phyloP scores from a whole-genome alignment of 1,140 invertebrate species.

The Adelges cooleyi region DNA sequence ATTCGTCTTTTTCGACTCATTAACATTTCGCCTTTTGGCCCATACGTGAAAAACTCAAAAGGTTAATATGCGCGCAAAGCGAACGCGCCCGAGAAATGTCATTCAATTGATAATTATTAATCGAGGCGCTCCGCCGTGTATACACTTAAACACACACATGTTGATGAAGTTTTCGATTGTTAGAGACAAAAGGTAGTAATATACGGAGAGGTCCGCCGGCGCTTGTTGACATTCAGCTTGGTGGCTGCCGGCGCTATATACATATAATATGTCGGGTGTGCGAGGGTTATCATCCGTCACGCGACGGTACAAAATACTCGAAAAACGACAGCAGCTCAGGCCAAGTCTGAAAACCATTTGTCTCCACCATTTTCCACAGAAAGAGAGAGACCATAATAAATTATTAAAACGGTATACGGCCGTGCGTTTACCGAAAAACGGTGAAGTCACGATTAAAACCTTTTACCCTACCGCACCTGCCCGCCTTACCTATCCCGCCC shows the following conservation, averaged over 20 bases:
- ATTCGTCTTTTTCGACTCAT: slow-evolving; percentile 18
- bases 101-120: slow-evolving; percentile 22
- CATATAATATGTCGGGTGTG: too few relatives aligned
- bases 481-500: too few relatives aligned
- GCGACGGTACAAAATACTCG: background rate
- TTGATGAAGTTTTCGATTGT: slow-evolving; percentile 10
- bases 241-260: too few relatives aligned
- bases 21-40: slow-evolving; percentile 23
- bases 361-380: slow-evolving; percentile 1
- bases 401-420: too few relatives aligned
- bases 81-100: slow-evolving; percentile 16
- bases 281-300: too few relatives aligned
- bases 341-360: background rate
- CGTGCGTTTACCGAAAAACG: too few relatives aligned
- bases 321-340: background rate
- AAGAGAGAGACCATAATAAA: too few relatives aligned
- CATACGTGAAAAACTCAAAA: slow-evolving; percentile 8
- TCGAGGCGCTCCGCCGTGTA: background rate
- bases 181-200: background rate
- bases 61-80: slow-evolving; percentile 12
- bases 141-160: background rate
- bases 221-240: too few relatives aligned
- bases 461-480: too few relatives aligned
- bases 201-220: background rate
- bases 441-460: too few relatives aligned